A percentile compares a stretch with the other conserved stretches of the same genome.
Conservation (phyloP, 2,113 vertebrate genomes). For the Bucco capensis region DNA sequence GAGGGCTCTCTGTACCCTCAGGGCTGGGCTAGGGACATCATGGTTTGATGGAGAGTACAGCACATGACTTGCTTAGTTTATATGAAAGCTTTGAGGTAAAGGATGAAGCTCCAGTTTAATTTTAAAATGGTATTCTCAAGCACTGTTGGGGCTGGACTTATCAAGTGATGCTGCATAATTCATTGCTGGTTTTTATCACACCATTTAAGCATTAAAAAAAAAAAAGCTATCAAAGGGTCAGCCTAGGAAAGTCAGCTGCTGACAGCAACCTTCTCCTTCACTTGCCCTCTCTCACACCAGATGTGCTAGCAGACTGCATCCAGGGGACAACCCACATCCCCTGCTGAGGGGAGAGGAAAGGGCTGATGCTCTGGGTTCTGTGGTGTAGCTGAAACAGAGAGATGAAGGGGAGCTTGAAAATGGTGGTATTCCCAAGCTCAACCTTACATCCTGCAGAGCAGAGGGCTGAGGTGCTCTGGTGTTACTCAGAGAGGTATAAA, state of each 20-base stretch:
- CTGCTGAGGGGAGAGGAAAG: background rate
- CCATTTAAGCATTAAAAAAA: background rate
- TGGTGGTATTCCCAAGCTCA: background rate
- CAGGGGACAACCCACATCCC: background rate
- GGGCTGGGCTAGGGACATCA: background rate
- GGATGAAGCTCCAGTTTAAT: constrained; percentile 4
- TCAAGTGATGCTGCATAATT: constrained; percentile 29
- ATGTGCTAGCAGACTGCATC: background rate
- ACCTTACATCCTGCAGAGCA: background rate
- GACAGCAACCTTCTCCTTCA: background rate
- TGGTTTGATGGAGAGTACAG: background rate
- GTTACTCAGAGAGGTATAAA: background rate
- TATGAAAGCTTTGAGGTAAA: constrained; percentile 31
- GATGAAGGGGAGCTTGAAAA: background rate
- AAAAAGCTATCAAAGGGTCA: background rate
- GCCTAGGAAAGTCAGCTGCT: background rate
- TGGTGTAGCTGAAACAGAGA: background rate
- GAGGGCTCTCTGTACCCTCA: fast-evolving
- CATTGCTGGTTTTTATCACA: constrained; percentile 47
- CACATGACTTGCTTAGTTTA: background rate
- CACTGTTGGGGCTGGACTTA: background rate
- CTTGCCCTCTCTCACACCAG: background rate
- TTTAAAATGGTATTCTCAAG: constrained; percentile 36
- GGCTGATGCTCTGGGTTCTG: fast-evolving
- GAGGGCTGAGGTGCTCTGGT: background rate